phyloP scores from a whole-genome alignment of 1,140 invertebrate species.

The Drosophila sp. region DNA sequence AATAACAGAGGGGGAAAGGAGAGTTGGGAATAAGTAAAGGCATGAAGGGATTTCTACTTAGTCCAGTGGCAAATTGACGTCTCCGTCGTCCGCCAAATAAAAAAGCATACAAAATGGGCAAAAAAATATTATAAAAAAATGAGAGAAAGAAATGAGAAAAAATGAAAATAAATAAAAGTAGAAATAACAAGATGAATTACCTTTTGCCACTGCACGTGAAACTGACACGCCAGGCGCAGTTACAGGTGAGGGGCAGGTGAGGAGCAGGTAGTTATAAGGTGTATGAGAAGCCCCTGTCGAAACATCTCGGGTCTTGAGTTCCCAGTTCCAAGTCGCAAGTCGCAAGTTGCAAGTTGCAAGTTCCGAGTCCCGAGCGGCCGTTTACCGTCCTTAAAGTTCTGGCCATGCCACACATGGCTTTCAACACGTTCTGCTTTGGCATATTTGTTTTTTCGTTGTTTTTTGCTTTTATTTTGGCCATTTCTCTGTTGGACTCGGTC shows the following conservation, averaged over 20 bases:
- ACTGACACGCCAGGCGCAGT: constrained; percentile 70
- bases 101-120: constrained; percentile 44
- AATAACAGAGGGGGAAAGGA: not conserved
- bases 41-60: constrained; percentile 16
- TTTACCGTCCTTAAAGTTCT: constrained; percentile 40
- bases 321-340: constrained; percentile 4
- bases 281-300: constrained; percentile 6
- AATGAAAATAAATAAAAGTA: constrained; percentile 17
- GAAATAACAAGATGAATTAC: constrained; percentile 78
- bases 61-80: constrained; percentile 46
- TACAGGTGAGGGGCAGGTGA: not conserved
- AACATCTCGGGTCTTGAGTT: not conserved
- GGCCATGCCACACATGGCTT: constrained; percentile 74
- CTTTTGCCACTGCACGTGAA: constrained; percentile 82
- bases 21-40: constrained; percentile 32
- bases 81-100: constrained; percentile 37
- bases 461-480: constrained; percentile 58
- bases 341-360: not conserved
- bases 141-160: constrained; percentile 3
- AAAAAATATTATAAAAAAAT: constrained; percentile 11
- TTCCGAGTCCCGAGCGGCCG: constrained; percentile 9
- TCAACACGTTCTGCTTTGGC: constrained; percentile 68
- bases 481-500: constrained; percentile 38
- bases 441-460: constrained; percentile 7
- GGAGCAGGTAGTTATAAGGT: constrained; percentile 6